Evolutionary conservation across 2,888 invertebrate genomes (phyloP).

Genomic region (Adelognathus sp.): DNA sequence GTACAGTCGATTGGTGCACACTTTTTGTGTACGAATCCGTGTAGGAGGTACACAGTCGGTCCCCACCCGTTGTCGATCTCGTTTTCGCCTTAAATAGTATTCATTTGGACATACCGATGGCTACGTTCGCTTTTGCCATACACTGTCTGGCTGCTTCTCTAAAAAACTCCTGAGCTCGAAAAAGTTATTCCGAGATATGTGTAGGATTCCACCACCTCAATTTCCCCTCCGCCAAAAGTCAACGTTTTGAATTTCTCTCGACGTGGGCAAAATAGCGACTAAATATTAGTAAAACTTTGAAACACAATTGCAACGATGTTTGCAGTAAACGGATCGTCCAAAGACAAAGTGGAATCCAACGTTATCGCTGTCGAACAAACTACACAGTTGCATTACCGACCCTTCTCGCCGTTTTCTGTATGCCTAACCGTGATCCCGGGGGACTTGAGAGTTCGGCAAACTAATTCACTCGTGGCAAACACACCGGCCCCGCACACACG

Average conservation of each 20-base stretch:
- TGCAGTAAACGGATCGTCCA: neutral
- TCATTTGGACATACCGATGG: neutral
- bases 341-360: conserved; percentile 9
- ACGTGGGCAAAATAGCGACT: too few species aligned
- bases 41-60: neutral
- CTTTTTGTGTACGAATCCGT: neutral
- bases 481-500: conserved; percentile 22
- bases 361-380: conserved; percentile 26
- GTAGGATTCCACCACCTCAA: neutral
- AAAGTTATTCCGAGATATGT: conserved; percentile 10
- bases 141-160: neutral
- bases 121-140: neutral
- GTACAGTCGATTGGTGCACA: neutral
- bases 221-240: neutral
- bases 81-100: conserved; percentile 9
- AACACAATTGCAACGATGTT: neutral
- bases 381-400: neutral
- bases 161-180: neutral
- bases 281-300: neutral
- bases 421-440: conserved; percentile 22
- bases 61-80: neutral
- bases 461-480: conserved; percentile 48
- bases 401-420: conserved; percentile 10
- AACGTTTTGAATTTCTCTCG: neutral
- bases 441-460: conserved; percentile 52